These are phyloP conservation scores for Netelia melanura DNA, from an alignment of 2,888 invertebrate species.

Conservation along the genomic window DNA sequence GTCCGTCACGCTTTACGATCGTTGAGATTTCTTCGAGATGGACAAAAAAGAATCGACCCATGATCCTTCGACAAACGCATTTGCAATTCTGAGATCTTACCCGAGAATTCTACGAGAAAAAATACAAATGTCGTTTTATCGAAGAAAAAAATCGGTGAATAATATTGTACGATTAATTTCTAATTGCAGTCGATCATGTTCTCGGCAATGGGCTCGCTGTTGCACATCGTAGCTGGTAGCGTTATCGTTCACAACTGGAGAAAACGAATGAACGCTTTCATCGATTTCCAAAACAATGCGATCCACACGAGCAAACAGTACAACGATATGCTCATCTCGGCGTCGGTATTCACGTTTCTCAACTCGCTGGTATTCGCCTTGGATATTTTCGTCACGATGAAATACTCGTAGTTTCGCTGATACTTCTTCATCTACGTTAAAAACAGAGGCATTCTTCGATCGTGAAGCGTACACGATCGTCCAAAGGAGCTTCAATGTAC, in stretches of 20 bases:
- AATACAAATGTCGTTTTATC: background rate
- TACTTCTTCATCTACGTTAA: background rate
- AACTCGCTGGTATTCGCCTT: conserved; percentile 87
- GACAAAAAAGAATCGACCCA: conserved; percentile 1
- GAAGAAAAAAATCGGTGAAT: background rate
- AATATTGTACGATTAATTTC: background rate
- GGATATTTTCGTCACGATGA: conserved; percentile 88
- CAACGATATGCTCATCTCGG: conserved; percentile 89
- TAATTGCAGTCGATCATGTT: conserved; percentile 86
- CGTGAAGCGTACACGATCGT: conserved; percentile 25
- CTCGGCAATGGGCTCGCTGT: conserved; percentile 87
- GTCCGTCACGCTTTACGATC: conserved; percentile 23
- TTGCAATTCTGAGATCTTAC: conserved; percentile 7
- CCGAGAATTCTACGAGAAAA: background rate
- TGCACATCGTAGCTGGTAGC: conserved; percentile 89
- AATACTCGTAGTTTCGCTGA: conserved; percentile 75
- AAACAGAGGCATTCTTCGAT: conserved; percentile 26
- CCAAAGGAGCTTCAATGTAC: conserved; percentile 69
- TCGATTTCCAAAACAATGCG: conserved; percentile 84
- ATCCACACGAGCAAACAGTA: conserved; percentile 88
- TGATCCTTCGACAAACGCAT: background rate
- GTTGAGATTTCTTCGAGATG: background rate
- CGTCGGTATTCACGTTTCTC: conserved; percentile 88
- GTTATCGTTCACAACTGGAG: conserved; percentile 87
- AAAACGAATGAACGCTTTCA: conserved; percentile 77